A percentile compares a stretch with the other conserved stretches of the same genome.
phyloP scores from a whole-genome alignment of 2,113 vertebrate genomes.

The Rhodinocichla rosea region DNA sequence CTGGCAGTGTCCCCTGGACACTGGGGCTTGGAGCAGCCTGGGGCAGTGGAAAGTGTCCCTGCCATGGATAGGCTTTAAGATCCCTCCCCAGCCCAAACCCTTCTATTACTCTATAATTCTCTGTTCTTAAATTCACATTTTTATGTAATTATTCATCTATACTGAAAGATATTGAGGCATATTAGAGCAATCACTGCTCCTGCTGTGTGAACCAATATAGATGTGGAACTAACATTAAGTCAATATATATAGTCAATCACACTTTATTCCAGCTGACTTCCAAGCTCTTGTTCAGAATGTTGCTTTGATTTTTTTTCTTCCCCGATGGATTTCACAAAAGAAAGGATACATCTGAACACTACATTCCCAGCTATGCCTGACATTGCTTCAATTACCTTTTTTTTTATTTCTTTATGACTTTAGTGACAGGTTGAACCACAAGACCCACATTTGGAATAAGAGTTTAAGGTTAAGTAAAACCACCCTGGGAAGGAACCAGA shows the following conservation, averaged over 20 bases:
- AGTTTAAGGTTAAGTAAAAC: not conserved
- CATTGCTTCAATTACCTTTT: not conserved
- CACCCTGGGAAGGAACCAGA: not conserved
- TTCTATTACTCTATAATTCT: not conserved
- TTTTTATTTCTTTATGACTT: not conserved
- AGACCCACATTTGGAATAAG: not conserved
- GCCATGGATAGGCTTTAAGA: accelerated
- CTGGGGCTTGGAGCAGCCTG: not conserved
- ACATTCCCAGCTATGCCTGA: not conserved
- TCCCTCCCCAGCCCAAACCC: not conserved
- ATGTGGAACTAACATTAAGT: not conserved
- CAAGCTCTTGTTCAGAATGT: not conserved
- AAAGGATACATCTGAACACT: not conserved
- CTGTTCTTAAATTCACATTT: not conserved
- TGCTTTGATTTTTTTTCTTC: not conserved
- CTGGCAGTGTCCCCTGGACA: not conserved
- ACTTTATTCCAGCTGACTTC: not conserved
- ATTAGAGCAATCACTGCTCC: not conserved
- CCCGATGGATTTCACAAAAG: not conserved
- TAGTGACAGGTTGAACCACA: not conserved
- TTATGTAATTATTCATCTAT: not conserved
- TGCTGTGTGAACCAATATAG: not conserved
- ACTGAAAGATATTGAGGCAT: not conserved
- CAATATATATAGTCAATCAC: not conserved
- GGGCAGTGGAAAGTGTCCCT: accelerated